Percentiles rank a stretch among this genome's conserved stretches.
Evolutionary conservation across 1,140 invertebrate species (phyloP).

Genomic region (Conus ventricosus): DNA sequence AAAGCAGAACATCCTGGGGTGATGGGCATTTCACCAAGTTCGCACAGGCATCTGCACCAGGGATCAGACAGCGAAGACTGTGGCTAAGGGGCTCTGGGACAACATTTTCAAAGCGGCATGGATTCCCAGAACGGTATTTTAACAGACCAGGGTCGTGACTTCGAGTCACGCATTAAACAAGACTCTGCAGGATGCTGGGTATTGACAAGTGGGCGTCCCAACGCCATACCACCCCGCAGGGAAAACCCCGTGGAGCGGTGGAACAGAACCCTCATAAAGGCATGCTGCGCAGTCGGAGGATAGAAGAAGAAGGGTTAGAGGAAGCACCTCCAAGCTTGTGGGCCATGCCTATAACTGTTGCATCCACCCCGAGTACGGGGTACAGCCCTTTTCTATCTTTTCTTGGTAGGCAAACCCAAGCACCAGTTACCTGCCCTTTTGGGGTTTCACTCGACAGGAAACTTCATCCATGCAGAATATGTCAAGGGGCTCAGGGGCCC

Average conservation of each 20-base stretch:
- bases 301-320: conserved; percentile 47
- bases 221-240: conserved; percentile 42
- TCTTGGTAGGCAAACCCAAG: conserved; percentile 44
- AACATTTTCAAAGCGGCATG: conserved; percentile 25
- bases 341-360: conserved; percentile 52
- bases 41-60: not conserved
- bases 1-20: conserved; percentile 21
- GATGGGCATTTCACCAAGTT: conserved; percentile 27
- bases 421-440: conserved; percentile 44
- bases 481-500: not conserved
- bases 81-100: not conserved
- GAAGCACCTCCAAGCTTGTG: conserved; percentile 31
- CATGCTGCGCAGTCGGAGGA: conserved; percentile 49
- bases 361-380: conserved; percentile 43
- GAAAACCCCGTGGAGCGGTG: conserved; percentile 40
- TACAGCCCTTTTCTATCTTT: conserved; percentile 42
- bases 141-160: conserved; percentile 40
- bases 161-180: conserved; percentile 41
- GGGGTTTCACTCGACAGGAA: not conserved
- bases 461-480: not conserved
- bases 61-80: not conserved
- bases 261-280: conserved; percentile 39
- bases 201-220: conserved; percentile 36
- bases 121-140: conserved; percentile 40
- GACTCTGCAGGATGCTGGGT: conserved; percentile 39